Conservation (phyloP, 2,113 vertebrate genomes). For the Nicator chloris region DNA sequence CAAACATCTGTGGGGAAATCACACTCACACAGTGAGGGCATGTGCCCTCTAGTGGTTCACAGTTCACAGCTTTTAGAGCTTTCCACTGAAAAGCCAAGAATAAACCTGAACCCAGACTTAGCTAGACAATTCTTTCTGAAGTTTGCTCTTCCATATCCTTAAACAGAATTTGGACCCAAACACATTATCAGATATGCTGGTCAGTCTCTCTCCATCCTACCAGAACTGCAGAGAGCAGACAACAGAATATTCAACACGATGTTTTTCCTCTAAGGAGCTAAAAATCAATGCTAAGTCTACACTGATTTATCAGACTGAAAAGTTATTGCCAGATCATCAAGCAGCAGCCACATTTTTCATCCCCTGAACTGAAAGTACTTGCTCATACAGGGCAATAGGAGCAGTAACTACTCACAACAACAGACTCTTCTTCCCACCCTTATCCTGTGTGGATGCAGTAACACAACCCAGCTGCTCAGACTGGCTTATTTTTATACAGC, state of each 20-base stretch:
- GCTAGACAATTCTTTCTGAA: neutral
- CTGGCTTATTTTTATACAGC: neutral
- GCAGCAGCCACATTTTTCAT: neutral
- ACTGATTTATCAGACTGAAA: neutral
- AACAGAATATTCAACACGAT: neutral
- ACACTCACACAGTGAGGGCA: neutral
- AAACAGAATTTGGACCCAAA: neutral
- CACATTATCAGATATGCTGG: neutral
- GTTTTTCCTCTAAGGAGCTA: neutral
- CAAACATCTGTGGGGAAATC: neutral
- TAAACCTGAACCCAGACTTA: neutral
- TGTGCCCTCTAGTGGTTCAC: slow-evolving; percentile 10
- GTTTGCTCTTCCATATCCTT: neutral
- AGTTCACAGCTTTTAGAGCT: neutral
- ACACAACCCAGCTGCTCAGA: neutral
- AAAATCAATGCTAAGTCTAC: neutral
- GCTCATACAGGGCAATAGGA: neutral
- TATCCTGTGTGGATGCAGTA: neutral
- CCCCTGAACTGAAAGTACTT: neutral
- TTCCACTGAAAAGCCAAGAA: neutral
- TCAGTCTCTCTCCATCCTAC: neutral
- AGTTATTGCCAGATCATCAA: neutral
- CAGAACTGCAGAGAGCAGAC: neutral
- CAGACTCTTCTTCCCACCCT: neutral
- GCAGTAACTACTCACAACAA: neutral